A percentile compares a stretch with the other conserved stretches of the same genome.
phyloP scores from a whole-genome alignment of 2,888 invertebrate species.

The Baccha elongata region DNA sequence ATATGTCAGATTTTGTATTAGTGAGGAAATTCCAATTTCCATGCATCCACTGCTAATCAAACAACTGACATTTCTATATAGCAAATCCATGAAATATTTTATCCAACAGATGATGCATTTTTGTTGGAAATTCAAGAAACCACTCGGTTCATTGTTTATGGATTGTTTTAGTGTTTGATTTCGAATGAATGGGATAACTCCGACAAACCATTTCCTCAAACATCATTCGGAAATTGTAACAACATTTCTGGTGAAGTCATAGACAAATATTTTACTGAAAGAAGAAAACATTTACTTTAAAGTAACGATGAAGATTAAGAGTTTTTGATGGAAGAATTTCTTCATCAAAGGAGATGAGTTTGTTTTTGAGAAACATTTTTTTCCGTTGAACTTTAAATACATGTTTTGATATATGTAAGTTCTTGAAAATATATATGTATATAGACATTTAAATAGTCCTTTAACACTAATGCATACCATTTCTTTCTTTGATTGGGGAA shows the following conservation, averaged over 20 bases:
- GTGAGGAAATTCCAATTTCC: slow-evolving; percentile 63
- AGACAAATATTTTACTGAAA: neutral
- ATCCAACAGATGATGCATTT: slow-evolving; percentile 48
- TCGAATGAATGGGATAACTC: slow-evolving; percentile 38
- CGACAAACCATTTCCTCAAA: slow-evolving; percentile 44
- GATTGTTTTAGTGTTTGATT: slow-evolving; percentile 2
- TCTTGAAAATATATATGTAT: no score
- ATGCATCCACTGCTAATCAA: slow-evolving; percentile 56
- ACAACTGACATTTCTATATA: slow-evolving; percentile 15
- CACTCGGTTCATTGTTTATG: slow-evolving; percentile 37
- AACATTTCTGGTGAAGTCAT: slow-evolving; percentile 7
- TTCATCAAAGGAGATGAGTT: no score
- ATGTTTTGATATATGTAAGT: no score
- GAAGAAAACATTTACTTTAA: neutral
- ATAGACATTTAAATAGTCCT: no score
- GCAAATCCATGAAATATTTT: slow-evolving; percentile 21
- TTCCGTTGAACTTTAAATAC: no score
- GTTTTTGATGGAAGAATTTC: neutral
- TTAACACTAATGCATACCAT: no score
- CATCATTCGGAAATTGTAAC: slow-evolving; percentile 51
- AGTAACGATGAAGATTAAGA: neutral
- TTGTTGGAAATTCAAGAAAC: neutral
- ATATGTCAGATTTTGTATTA: slow-evolving; percentile 38
- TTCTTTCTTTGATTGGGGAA: no score
- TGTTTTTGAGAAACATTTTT: no score